Evolutionary conservation across 2,113 vertebrate species (phyloP), one percentile per base, ranked within the genome.

Genomic region (Vireo altiloquus): DNA sequence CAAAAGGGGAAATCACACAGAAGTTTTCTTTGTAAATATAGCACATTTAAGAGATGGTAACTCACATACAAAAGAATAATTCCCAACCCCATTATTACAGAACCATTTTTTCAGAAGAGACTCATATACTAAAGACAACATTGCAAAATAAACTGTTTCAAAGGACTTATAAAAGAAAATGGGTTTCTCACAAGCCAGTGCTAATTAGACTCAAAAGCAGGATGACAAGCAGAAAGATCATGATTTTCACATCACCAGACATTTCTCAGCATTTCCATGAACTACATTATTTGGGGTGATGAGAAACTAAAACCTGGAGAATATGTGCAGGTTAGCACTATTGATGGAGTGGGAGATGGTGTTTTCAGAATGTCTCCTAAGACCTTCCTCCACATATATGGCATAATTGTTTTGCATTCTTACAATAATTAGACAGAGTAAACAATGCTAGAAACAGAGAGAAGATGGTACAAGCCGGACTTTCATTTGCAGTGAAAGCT

Each of bases 131-230:
- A 28, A 80, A 71, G 78, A 33, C 46, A 87, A 65, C 50, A 44
- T 2, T 52, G 42, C 46, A 80, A 91, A 94, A 90, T 21, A 71
- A 90, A 46, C 39, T 72, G 74, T 50, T 94, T 94, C 61, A 77
- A 31, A 85, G 70, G 65, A 79, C 47, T 94, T 80, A 19, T 4
- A 70, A 66, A 91, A 76, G 60, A 87, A 83, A 53, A 79, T 12
- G 3, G 31, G 25, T 71, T 92, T 93, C 70, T 70, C 24, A 9
- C 25, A 83, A 75, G 72, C 72, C 49, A 52, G 13, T 18, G 11
- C n/a, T 96, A 95, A 94, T 94, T 87, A 94, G 82, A 54, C 42
- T 83, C 80, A 85, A 65, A 91, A 77, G 46, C 40, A 79, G 1
- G 24, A 84, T 39, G 39, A 95, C 83, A 87, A 95, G 61, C 42